These are phyloP conservation scores for Caenorhabditis sulstoni DNA, from an alignment of 2,888 invertebrate species.

Conservation along the genomic window DNA sequence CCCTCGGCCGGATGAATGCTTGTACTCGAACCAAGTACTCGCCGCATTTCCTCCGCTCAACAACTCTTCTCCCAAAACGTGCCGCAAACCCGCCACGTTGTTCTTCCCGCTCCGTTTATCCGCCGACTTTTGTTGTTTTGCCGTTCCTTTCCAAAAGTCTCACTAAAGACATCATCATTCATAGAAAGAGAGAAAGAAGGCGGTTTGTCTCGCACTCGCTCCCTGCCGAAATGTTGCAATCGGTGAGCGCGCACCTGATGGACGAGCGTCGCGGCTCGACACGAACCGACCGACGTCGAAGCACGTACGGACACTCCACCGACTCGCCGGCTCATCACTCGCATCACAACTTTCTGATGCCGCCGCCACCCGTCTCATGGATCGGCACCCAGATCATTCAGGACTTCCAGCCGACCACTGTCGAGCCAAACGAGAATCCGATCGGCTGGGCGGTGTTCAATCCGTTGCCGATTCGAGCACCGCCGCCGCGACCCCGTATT, in stretches of 20 bases:
- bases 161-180: slow-evolving; percentile 37
- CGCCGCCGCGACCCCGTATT: slow-evolving; percentile 49
- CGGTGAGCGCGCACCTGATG: slow-evolving; percentile 72
- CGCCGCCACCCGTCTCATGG: slow-evolving; percentile 51
- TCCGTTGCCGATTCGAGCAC: slow-evolving; percentile 63
- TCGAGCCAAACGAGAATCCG: slow-evolving; percentile 60
- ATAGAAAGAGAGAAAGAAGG: slow-evolving; percentile 7
- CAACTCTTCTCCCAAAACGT: slow-evolving; percentile 43
- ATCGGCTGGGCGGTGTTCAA: slow-evolving; percentile 73
- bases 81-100: too few species aligned
- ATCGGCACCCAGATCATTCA: slow-evolving; percentile 60
- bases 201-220: not conserved
- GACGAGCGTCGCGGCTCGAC: slow-evolving; percentile 68
- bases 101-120: too few species aligned
- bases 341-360: slow-evolving; percentile 53
- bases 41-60: not conserved
- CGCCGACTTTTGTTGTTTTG: slow-evolving; percentile 28
- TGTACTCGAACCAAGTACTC: slow-evolving; percentile 23
- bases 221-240: slow-evolving; percentile 69
- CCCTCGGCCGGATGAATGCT: slow-evolving; percentile 19
- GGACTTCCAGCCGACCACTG: slow-evolving; percentile 46
- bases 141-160: slow-evolving; percentile 1
- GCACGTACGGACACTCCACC: slow-evolving; percentile 48
- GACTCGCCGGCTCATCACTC: slow-evolving; percentile 44
- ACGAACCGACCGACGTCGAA: slow-evolving; percentile 47